Evolutionary conservation across 2,797 vertebrate genomes (phyloP).

Genomic region (Gymnoscopelus microlampas): DNA sequence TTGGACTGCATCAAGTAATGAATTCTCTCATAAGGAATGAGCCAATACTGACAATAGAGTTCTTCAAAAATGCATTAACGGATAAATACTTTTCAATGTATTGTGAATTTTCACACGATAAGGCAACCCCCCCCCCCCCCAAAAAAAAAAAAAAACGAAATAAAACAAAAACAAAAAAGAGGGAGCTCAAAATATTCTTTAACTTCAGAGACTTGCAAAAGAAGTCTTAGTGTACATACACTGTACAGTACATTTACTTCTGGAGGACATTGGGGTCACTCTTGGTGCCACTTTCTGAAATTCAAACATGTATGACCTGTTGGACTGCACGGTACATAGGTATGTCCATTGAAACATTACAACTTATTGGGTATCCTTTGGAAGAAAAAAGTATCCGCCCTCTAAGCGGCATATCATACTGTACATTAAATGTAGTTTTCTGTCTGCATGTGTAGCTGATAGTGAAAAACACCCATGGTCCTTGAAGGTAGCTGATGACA

Average conservation of each 20-base stretch:
- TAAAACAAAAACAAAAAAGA: background rate
- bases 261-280: conserved; percentile 10
- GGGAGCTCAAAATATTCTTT: background rate
- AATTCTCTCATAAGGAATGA: conserved; percentile 21
- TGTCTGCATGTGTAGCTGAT: conserved; percentile 24
- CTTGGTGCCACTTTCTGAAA: conserved; percentile 21
- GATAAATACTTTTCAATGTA: conserved; percentile 13
- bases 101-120: conserved; percentile 4
- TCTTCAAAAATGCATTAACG: conserved; percentile 7
- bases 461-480: conserved; percentile 34
- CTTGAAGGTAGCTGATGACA: conserved; percentile 62
- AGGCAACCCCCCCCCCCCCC: background rate
- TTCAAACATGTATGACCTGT: conserved; percentile 6
- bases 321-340: no score
- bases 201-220: background rate
- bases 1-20: conserved; percentile 27
- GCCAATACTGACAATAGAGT: conserved; percentile 30
- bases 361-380: conserved; percentile 18
- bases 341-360: conserved; percentile 18
- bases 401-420: background rate
- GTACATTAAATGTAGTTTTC: conserved; percentile 18
- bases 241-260: conserved; percentile 23
- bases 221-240: conserved; percentile 11
- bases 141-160: no score
- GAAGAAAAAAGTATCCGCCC: conserved; percentile 8